These are phyloP conservation scores for Hycleus phaleratus DNA, from an alignment of 1,140 invertebrate species.

Conservation along the genomic window DNA sequence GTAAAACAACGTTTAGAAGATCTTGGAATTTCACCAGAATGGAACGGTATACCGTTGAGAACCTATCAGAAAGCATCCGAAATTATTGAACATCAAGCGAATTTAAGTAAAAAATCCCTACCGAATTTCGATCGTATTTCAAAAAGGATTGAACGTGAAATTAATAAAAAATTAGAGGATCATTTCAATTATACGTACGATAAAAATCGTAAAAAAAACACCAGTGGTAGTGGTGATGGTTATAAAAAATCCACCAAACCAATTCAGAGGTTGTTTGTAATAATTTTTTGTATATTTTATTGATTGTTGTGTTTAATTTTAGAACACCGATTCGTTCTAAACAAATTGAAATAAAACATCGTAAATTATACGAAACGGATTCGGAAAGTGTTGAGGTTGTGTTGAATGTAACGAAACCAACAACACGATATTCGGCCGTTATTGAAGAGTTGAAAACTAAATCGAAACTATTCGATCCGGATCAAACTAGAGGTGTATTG, in stretches of 20 bases:
- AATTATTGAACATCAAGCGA: constrained; percentile 34
- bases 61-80: constrained; percentile 30
- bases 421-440: constrained; percentile 14
- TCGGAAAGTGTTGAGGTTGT: constrained; percentile 20
- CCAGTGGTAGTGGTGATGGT: not conserved
- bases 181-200: not conserved
- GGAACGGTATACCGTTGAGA: constrained; percentile 32
- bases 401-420: not conserved
- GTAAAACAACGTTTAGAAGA: constrained; percentile 26
- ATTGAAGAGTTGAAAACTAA: constrained; percentile 17
- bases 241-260: not conserved
- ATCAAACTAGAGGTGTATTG: constrained; percentile 22
- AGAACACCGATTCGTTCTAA: not conserved
- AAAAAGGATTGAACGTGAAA: constrained; percentile 1
- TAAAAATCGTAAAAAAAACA: not conserved
- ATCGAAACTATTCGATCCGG: constrained; percentile 8
- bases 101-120: constrained; percentile 25
- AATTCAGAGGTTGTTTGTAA: not conserved
- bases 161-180: constrained; percentile 11
- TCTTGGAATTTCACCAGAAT: constrained; percentile 32
- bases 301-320: not conserved
- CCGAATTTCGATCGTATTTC: constrained; percentile 16
- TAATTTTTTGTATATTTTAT: not conserved
- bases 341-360: constrained; percentile 20
- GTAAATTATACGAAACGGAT: constrained; percentile 26